Percentiles rank a stretch among this genome's conserved stretches.
These are phyloP conservation scores for Cricetomys ansorgei DNA, from an alignment of 2,113 vertebrate species.

Conservation along the genomic window DNA sequence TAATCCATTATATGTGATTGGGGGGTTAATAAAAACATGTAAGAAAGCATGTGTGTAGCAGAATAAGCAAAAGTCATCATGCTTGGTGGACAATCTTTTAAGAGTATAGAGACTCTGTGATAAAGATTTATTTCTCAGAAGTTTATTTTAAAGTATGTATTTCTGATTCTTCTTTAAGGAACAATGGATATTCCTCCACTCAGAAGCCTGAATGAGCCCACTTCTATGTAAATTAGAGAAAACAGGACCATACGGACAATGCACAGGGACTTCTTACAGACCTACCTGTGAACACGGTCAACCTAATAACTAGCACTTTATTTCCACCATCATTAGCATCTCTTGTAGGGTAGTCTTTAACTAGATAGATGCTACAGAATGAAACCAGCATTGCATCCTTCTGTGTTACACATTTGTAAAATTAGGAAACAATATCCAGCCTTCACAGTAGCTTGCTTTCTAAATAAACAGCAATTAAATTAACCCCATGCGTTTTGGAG, in stretches of 20 bases:
- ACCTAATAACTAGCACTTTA: background rate
- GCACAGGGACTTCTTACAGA: background rate
- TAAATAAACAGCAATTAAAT: conserved; percentile 55
- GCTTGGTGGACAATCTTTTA: background rate
- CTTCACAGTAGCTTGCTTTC: background rate
- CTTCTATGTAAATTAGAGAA: background rate
- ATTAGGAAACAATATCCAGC: background rate
- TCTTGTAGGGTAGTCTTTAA: background rate
- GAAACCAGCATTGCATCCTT: background rate
- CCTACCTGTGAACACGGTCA: background rate
- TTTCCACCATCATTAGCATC: background rate
- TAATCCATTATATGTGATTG: background rate
- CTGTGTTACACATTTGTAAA: background rate
- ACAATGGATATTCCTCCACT: background rate
- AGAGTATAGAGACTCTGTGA: background rate
- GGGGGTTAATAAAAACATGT: background rate
- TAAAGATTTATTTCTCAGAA: conserved; percentile 51
- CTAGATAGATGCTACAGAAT: background rate
- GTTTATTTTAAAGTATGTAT: conserved; percentile 8
- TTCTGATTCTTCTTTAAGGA: conserved; percentile 16
- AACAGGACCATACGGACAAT: background rate
- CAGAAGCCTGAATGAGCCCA: background rate
- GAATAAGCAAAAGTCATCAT: background rate
- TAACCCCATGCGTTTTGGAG: conserved; percentile 16
- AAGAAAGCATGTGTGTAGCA: background rate